Conservation (phyloP, 2,888 invertebrate species). For the Ormyrus nitidulus region DNA sequence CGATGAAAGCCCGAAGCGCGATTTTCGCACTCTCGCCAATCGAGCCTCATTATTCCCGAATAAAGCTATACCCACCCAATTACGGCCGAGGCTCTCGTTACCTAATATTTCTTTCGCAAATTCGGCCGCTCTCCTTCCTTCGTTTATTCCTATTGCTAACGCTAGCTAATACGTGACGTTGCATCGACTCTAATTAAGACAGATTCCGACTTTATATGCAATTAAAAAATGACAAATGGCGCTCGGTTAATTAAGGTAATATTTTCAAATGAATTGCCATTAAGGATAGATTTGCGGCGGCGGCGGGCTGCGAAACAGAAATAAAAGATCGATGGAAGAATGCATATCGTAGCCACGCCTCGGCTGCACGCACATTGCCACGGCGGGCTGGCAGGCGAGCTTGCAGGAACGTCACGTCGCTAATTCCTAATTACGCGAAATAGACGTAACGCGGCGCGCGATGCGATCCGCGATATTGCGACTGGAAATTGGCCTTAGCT, state of each 20-base stretch:
- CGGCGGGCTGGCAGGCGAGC: slow-evolving; percentile 49
- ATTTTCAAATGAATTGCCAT: neutral
- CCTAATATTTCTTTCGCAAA: no score
- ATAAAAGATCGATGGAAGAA: neutral
- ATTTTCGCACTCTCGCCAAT: slow-evolving; percentile 41
- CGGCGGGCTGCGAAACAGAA: no score
- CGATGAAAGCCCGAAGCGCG: neutral
- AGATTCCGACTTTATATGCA: no score
- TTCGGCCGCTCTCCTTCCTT: no score
- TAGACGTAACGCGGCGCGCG: slow-evolving; percentile 60
- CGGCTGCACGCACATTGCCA: neutral
- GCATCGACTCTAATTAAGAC: neutral
- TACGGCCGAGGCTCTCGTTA: neutral
- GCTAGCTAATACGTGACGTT: neutral
- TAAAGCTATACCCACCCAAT: slow-evolving; percentile 30
- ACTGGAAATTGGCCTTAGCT: neutral
- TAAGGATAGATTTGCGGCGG: slow-evolving; percentile 3
- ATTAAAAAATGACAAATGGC: no score
- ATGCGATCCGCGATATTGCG: slow-evolving; percentile 58
- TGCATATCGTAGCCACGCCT: slow-evolving; percentile 5
- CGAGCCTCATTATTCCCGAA: slow-evolving; percentile 38
- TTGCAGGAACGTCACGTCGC: slow-evolving; percentile 59
- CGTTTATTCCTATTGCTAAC: no score
- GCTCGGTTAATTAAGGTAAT: no score
- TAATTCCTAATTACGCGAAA: slow-evolving; percentile 63